These are phyloP conservation scores for Drosophila aldrichi DNA, from an alignment of 2,888 invertebrate species.

Conservation along the genomic window DNA sequence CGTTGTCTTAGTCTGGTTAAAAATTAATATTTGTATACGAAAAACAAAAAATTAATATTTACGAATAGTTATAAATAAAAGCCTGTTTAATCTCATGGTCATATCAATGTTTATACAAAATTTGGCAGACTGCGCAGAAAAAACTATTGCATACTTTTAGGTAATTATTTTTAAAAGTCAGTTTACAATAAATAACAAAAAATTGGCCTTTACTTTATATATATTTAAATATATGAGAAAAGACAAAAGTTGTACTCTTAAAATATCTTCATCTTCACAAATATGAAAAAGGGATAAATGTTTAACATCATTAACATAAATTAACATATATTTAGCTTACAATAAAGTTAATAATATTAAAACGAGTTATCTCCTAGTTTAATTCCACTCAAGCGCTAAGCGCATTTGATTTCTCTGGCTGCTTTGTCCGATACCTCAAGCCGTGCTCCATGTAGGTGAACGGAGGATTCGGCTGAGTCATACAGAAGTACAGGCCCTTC, in stretches of 20 bases:
- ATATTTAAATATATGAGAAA: not conserved
- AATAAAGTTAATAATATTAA: conserved; percentile 17
- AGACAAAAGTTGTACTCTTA: not conserved
- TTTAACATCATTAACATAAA: not conserved
- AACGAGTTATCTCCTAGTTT: not conserved
- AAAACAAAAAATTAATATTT: not conserved
- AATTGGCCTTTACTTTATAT: not conserved
- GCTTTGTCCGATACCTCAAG: conserved; percentile 59
- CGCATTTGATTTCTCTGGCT: conserved; percentile 3
- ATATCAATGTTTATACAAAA: not conserved
- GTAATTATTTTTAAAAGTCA: not conserved
- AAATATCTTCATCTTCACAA: not conserved
- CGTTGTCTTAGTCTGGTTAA: not conserved
- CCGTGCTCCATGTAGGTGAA: conserved; percentile 80
- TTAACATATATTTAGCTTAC: conserved; percentile 10
- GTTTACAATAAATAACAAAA: not conserved
- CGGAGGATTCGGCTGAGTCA: conserved; percentile 79
- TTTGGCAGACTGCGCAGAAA: not conserved
- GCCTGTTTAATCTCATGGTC: not conserved
- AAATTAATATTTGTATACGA: not conserved
- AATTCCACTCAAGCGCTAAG: not conserved
- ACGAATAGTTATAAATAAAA: not conserved
- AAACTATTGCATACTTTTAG: conserved; percentile 22
- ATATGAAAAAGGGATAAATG: not conserved
- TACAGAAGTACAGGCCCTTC: conserved; percentile 76